Evolutionary conservation across 1,140 invertebrate genomes (phyloP).

Genomic region (Nomia melanderi): DNA sequence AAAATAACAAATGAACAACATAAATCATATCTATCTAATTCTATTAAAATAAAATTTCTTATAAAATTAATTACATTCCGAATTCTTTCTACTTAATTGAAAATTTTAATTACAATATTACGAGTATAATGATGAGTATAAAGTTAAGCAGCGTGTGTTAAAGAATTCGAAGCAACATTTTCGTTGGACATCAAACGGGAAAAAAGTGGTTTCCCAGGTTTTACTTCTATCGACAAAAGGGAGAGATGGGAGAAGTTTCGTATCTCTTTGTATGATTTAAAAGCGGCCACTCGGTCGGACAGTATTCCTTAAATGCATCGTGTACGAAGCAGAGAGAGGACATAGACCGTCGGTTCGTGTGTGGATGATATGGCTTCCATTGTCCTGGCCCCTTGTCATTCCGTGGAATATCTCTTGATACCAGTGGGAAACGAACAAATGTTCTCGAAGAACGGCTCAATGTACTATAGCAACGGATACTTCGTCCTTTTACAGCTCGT

Average conservation of each 20-base stretch:
- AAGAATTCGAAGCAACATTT: too few species aligned
- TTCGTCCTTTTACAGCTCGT: conserved; percentile 24
- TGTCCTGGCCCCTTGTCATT: conserved; percentile 68
- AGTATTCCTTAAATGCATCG: conserved; percentile 37
- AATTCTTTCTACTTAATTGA: too few species aligned
- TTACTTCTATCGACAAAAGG: background rate
- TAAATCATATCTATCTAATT: too few species aligned
- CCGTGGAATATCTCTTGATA: conserved; percentile 66
- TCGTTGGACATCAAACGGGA: background rate
- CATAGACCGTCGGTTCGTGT: conserved; percentile 35
- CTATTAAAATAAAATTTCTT: too few species aligned
- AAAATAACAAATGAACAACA: too few species aligned
- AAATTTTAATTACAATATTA: too few species aligned
- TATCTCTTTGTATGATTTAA: conserved; percentile 52
- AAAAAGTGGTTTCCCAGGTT: background rate
- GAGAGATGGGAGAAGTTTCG: background rate
- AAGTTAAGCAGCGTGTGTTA: too few species aligned
- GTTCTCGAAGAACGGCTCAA: conserved; percentile 57
- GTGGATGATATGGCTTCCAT: conserved; percentile 54
- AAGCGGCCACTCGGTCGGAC: conserved; percentile 49
- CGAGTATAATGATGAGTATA: too few species aligned
- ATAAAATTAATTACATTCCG: too few species aligned
- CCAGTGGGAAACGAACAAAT: conserved; percentile 68
- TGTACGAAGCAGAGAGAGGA: conserved; percentile 21
- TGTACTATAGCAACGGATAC: conserved; percentile 30